Conservation (phyloP, 2,797 vertebrate genomes). For the Bradypodion ventrale region DNA sequence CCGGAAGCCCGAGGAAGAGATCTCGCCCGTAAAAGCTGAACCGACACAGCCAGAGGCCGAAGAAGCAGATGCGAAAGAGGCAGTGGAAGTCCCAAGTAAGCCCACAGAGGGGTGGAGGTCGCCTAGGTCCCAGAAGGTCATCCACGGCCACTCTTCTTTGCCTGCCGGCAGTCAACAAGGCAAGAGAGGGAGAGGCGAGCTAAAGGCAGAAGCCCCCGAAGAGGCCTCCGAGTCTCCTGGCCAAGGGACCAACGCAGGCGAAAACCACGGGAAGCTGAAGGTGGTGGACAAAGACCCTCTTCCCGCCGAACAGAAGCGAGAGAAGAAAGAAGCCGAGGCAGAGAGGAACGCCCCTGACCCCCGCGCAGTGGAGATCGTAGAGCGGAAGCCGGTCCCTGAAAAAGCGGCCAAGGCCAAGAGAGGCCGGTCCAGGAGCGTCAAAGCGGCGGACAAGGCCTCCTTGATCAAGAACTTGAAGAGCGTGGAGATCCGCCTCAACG, state of each 20-base stretch:
- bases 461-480: conserved; percentile 81
- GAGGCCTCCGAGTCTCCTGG: conserved; percentile 65
- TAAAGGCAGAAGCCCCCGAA: conserved; percentile 74
- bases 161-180: conserved; percentile 75
- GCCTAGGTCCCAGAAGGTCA: conserved; percentile 86
- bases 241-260: conserved; percentile 66
- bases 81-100: conserved; percentile 80
- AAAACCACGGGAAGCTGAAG: conserved; percentile 71
- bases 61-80: conserved; percentile 82
- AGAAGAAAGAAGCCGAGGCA: conserved; percentile 72
- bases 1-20: conserved; percentile 83
- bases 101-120: conserved; percentile 89
- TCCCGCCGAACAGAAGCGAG: conserved; percentile 65
- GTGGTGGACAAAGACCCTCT: conserved; percentile 73
- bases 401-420: conserved; percentile 78
- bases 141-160: conserved; percentile 75
- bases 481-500: conserved; percentile 83
- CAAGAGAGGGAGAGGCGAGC: conserved; percentile 84
- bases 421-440: conserved; percentile 84
- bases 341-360: conserved; percentile 74
- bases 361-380: conserved; percentile 69
- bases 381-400: conserved; percentile 78
- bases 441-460: conserved; percentile 83
- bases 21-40: conserved; percentile 82
- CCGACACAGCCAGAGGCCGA: conserved; percentile 79